Base-by-base conservation (phyloP, 1,140 invertebrate species). In the Apis florea region DNA sequence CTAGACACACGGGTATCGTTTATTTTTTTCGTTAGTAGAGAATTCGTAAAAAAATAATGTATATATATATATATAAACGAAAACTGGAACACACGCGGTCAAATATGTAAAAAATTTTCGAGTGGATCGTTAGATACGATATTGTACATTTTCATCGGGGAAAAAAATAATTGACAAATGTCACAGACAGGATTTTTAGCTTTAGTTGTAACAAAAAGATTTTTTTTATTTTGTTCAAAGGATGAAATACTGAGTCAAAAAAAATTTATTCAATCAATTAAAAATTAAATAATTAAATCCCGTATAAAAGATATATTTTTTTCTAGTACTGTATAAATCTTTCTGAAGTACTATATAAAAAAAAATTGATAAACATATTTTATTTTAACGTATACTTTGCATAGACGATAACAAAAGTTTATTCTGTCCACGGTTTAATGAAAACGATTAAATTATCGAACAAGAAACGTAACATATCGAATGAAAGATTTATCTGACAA, bases 11-110 rank as follows among this genome's bases (percentile, higher is more conserved):
- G 10, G 17, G 68, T 17, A 17, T 70, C 68, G 21, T 51, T 70
- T 70, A 70, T 53, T 70, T 70, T 53, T 10, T 40, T 70, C 24
- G 68, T 70, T 70, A 70, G 49, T 10, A 17, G 1, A 26, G 68
- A 51, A 70, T 40, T 21, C 24, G 68, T 19, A 26, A 31, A 61
- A 61, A n/a, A n/a, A n/a, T n/a, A n/a, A 24, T 24, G 9, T 13
- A 26, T 15, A 12, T 24, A 61, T 9, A 63, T 15, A 67, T 47
- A 47, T 21, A 47, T 47, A 2, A 67, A 68, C 47, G 8, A 47
- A 49, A 19, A 17, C 19, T 12, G 51, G 21, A 24, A 54, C 15
- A 0, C 10, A 13, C 10, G 13, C n/a, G 11, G 24, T 2, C n/a
- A 19, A 54, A 53, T 40, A 24, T 13, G 17, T 9, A n/a, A 54